These are phyloP conservation scores for Itoplectis maculator DNA, from an alignment of 2,888 invertebrate genomes.

Conservation along the genomic window DNA sequence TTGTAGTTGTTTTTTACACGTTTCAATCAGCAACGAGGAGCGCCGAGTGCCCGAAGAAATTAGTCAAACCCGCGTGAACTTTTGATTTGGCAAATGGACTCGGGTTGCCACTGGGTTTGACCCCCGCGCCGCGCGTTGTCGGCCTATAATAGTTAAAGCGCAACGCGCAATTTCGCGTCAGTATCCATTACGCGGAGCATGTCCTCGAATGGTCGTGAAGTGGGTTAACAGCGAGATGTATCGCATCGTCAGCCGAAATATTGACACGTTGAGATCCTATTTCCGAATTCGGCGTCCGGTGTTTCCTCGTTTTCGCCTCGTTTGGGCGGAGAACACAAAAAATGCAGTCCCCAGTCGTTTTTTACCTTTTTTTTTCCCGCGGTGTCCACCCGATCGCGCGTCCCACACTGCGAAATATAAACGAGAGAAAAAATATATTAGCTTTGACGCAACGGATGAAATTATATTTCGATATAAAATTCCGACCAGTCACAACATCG, in stretches of 20 bases:
- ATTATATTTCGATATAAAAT: too few relatives aligned
- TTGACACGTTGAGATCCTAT: conserved; percentile 58
- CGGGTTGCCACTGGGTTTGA: background rate
- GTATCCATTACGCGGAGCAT: conserved; percentile 43
- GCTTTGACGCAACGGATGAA: too few relatives aligned
- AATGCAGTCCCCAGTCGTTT: too few relatives aligned
- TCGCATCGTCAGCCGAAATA: conserved; percentile 52
- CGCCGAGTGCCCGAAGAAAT: background rate
- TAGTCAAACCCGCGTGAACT: conserved; percentile 14
- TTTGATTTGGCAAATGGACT: conserved; percentile 1
- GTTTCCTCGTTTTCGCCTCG: background rate
- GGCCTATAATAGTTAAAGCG: conserved; percentile 1
- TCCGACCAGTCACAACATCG: too few relatives aligned
- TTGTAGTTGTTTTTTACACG: too few relatives aligned
- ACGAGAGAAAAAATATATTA: too few relatives aligned
- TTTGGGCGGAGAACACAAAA: background rate
- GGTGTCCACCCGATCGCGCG: too few relatives aligned
- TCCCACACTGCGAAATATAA: too few relatives aligned
- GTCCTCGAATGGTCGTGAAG: conserved; percentile 40
- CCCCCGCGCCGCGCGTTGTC: too few relatives aligned
- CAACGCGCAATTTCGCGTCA: conserved; percentile 32
- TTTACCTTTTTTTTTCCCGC: too few relatives aligned
- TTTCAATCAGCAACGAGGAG: too few relatives aligned
- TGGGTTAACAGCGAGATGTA: conserved; percentile 60
- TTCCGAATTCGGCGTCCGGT: conserved; percentile 54